These are phyloP conservation scores for Suricata suricatta DNA, from an alignment of 2,113 vertebrate species.

Conservation along the genomic window DNA sequence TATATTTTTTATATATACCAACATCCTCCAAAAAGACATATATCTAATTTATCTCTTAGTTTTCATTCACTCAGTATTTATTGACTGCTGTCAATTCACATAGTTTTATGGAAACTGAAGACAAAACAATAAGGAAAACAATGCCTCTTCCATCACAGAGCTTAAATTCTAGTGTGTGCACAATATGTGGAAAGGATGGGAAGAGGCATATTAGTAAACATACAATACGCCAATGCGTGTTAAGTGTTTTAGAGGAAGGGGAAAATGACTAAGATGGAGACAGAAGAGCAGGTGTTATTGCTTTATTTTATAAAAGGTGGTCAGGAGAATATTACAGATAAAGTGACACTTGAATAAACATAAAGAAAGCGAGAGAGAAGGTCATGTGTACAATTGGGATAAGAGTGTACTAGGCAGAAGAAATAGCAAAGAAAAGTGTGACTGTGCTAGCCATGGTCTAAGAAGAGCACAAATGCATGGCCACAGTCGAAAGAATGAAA, in stretches of 20 bases:
- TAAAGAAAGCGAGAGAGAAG: not conserved
- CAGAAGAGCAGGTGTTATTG: not conserved
- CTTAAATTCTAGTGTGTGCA: not conserved
- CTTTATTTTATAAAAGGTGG: not conserved
- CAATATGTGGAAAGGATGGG: not conserved
- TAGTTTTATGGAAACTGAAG: accelerated
- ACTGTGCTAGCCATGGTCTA: not conserved
- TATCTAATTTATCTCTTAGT: not conserved
- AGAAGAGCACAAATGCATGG: not conserved
- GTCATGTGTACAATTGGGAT: not conserved
- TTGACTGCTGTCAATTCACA: not conserved
- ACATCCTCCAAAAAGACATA: not conserved
- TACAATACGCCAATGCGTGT: not conserved
- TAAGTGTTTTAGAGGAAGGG: not conserved
- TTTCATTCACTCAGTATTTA: not conserved
- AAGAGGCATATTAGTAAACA: not conserved
- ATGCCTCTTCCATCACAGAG: not conserved
- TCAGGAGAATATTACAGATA: not conserved
- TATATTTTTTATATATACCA: not conserved
- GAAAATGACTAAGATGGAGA: not conserved
- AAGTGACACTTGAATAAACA: not conserved
- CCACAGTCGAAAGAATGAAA: not conserved
- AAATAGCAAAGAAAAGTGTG: not conserved
- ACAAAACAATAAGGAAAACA: not conserved
- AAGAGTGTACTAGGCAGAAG: not conserved